A percentile compares a stretch with the other conserved stretches of the same genome.
Conservation (phyloP, 2,888 invertebrate species). For the Ferdinandea cuprea region DNA sequence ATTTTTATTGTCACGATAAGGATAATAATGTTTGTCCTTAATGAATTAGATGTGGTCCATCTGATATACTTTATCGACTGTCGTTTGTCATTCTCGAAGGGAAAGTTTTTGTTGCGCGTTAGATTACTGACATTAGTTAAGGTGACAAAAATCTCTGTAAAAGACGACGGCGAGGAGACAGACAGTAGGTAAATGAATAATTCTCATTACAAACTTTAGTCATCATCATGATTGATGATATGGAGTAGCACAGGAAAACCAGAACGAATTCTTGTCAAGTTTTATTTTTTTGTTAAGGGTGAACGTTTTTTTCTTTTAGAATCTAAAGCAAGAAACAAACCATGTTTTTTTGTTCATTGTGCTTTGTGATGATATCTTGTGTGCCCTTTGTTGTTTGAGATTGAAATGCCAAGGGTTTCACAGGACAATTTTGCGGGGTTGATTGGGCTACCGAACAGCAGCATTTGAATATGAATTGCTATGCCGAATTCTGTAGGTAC, state of each 20-base stretch:
- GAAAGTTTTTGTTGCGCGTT: not conserved
- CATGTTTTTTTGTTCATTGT: too few species aligned
- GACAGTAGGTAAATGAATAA: constrained; percentile 21
- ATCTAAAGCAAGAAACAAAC: too few species aligned
- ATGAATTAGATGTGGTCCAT: constrained; percentile 18
- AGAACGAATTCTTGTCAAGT: not conserved
- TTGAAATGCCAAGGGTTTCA: too few species aligned
- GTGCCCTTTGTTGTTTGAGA: too few species aligned
- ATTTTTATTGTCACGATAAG: not conserved
- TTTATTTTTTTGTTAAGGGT: too few species aligned
- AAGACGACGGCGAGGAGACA: not conserved
- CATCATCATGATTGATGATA: constrained; percentile 18
- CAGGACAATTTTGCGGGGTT: too few species aligned
- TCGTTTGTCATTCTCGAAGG: constrained; percentile 12
- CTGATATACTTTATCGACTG: constrained; percentile 21
- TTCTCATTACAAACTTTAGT: not conserved
- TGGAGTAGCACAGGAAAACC: constrained; percentile 9
- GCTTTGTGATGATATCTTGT: too few species aligned
- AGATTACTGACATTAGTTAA: constrained; percentile 27
- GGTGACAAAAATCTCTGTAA: constrained; percentile 13
- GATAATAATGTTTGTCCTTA: not conserved
- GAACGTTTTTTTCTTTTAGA: too few species aligned
- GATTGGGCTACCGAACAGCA: too few species aligned
- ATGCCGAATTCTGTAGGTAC: too few species aligned
- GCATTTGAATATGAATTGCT: too few species aligned